phyloP scores from a whole-genome alignment of 2,888 invertebrate species.

The Harpalus rubripes region DNA sequence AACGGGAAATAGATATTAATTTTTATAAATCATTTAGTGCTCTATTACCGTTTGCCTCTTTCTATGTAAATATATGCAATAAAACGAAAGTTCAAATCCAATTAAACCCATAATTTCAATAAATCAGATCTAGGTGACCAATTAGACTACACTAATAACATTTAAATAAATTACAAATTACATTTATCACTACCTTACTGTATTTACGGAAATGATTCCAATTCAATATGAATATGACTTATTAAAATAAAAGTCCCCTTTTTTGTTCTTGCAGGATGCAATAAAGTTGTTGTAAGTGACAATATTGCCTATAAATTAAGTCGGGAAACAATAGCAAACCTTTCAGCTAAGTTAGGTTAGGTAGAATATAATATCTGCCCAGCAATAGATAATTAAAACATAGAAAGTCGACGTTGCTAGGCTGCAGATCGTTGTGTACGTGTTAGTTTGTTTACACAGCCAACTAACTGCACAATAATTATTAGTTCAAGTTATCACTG shows the following conservation, averaged over 20 bases:
- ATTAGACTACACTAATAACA: slow-evolving; percentile 15
- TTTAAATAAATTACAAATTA: slow-evolving; percentile 30
- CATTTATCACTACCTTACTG: slow-evolving; percentile 5
- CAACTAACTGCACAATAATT: slow-evolving; percentile 51
- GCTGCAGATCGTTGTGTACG: slow-evolving; percentile 3
- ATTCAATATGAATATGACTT: background rate
- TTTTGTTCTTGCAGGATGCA: slow-evolving; percentile 26
- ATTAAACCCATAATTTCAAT: slow-evolving; percentile 20
- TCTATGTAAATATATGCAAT: slow-evolving; percentile 13
- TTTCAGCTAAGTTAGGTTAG: background rate
- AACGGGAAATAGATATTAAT: background rate
- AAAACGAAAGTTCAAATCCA: slow-evolving; percentile 13
- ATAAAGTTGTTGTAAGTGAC: slow-evolving; percentile 40
- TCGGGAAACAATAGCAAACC: slow-evolving; percentile 37
- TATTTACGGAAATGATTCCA: slow-evolving; percentile 16
- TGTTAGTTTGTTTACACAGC: slow-evolving; percentile 19
- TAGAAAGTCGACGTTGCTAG: slow-evolving; percentile 49
- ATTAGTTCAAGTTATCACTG: slow-evolving; percentile 47
- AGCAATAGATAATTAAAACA: slow-evolving; percentile 45
- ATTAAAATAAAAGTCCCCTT: background rate
- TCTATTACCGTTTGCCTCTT: background rate
- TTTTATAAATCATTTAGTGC: slow-evolving; percentile 7
- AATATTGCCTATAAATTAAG: slow-evolving; percentile 49
- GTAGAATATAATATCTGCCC: background rate
- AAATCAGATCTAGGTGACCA: slow-evolving; percentile 10